Conservation (phyloP, 2,797 vertebrate genomes). For the Oryzias sinensis region DNA sequence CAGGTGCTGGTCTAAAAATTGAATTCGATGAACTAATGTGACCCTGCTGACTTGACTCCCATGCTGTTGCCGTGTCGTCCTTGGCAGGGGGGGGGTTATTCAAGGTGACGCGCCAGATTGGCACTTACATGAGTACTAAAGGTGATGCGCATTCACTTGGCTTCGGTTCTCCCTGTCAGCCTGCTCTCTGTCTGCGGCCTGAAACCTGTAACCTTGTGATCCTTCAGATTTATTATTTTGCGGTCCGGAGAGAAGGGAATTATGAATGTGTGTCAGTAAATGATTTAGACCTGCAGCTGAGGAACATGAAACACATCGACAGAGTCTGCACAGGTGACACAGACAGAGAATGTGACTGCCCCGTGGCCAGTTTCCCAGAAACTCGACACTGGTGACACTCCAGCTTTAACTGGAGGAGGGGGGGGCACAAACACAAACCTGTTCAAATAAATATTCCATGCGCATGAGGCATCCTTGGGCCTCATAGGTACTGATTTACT, state of each 20-base stretch:
- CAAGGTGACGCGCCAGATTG: conserved; percentile 54
- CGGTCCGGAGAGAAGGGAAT: conserved; percentile 39
- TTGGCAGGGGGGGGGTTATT: conserved; percentile 42
- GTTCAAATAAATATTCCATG: conserved; percentile 74
- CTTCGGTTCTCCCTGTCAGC: conserved; percentile 60
- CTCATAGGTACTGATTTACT: conserved; percentile 78
- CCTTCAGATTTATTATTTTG: conserved; percentile 52
- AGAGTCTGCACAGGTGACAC: conserved; percentile 68
- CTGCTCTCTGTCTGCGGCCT: conserved; percentile 61
- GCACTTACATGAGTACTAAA: conserved; percentile 45
- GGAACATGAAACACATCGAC: conserved; percentile 51
- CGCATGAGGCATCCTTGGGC: conserved; percentile 67
- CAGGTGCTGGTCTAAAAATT: conserved; percentile 27
- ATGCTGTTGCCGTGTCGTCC: conserved; percentile 40
- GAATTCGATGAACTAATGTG: conserved; percentile 49
- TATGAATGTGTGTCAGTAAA: conserved; percentile 67
- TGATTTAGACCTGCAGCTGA: conserved; percentile 64
- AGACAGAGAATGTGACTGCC: conserved; percentile 64
- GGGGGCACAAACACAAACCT: conserved; percentile 56
- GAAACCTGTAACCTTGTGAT: conserved; percentile 59
- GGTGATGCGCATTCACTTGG: conserved; percentile 61
- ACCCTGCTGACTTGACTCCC: conserved; percentile 39
- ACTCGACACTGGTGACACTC: conserved; percentile 65
- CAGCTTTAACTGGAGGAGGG: conserved; percentile 42
- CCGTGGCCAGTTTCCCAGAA: conserved; percentile 62